Percentiles rank a stretch among this genome's conserved stretches.
These are phyloP conservation scores for Larimichthys crocea DNA, from an alignment of 2,113 vertebrate genomes.

Conservation along the genomic window DNA sequence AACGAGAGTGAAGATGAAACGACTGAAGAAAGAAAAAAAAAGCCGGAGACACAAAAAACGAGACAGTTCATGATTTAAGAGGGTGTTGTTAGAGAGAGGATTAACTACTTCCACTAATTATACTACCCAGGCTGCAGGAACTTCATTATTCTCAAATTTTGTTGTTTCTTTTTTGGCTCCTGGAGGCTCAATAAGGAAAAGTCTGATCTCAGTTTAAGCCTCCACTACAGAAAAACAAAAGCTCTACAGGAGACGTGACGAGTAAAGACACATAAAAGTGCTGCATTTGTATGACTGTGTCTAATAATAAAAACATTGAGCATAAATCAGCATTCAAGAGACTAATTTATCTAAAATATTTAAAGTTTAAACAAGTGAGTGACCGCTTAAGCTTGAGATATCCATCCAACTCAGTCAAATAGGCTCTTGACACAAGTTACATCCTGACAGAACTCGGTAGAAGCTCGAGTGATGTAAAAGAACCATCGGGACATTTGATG, in stretches of 20 bases:
- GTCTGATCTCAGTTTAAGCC: constrained; percentile 19
- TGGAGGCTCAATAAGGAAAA: constrained; percentile 8
- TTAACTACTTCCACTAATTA: constrained; percentile 56
- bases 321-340: not conserved
- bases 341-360: constrained; percentile 5
- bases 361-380: not conserved
- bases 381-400: not conserved
- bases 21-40: constrained; percentile 13
- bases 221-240: not conserved
- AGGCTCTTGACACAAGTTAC: not conserved
- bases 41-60: constrained; percentile 5
- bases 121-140: constrained; percentile 15
- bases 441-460: not conserved
- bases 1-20: not conserved
- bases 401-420: not conserved
- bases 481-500: constrained; percentile 25
- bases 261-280: constrained; percentile 1
- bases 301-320: not conserved
- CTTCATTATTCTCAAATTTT: constrained; percentile 39
- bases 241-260: not conserved
- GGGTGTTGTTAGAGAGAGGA: constrained; percentile 26
- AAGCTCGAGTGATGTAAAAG: constrained; percentile 5
- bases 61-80: constrained; percentile 39
- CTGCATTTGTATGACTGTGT: not conserved
- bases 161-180: constrained; percentile 27